These are phyloP conservation scores for Heliocidaris erythrogramma DNA, from an alignment of 35 echinoderm and acorn worm genomes.

Conservation along the genomic window DNA sequence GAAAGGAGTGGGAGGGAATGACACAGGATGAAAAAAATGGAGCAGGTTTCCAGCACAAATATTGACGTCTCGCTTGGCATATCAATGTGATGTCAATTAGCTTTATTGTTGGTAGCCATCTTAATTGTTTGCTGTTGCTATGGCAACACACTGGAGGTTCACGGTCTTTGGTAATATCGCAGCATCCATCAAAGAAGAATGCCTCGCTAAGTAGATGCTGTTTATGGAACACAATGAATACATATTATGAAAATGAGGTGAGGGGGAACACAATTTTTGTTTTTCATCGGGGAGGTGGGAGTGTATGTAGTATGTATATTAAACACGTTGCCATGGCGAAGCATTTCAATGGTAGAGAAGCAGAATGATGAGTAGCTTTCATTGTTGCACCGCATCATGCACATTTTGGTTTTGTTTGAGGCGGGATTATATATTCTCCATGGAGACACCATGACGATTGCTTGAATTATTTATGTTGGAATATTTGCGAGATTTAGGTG, in stretches of 20 bases:
- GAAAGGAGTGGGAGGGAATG: not conserved
- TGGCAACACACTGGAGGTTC: not conserved
- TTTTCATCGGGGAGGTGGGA: not conserved
- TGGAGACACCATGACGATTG: not conserved
- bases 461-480: not conserved
- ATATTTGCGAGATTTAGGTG: too few species aligned
- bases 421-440: not conserved
- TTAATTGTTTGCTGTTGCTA: not conserved
- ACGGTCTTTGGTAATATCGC: not conserved
- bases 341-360: not conserved
- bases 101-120: constrained; percentile 2
- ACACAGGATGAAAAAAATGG: not conserved
- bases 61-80: not conserved
- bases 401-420: not conserved
- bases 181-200: not conserved
- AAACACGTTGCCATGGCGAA: not conserved
- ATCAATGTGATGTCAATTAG: constrained; percentile 1
- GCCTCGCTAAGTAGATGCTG: not conserved
- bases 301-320: not conserved
- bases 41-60: not conserved
- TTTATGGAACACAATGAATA: not conserved
- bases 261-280: not conserved
- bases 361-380: not conserved
- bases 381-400: not conserved
- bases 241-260: not conserved